Evolutionary conservation across 2,113 vertebrate genomes (phyloP).

Genomic region (Lepus europaeus): DNA sequence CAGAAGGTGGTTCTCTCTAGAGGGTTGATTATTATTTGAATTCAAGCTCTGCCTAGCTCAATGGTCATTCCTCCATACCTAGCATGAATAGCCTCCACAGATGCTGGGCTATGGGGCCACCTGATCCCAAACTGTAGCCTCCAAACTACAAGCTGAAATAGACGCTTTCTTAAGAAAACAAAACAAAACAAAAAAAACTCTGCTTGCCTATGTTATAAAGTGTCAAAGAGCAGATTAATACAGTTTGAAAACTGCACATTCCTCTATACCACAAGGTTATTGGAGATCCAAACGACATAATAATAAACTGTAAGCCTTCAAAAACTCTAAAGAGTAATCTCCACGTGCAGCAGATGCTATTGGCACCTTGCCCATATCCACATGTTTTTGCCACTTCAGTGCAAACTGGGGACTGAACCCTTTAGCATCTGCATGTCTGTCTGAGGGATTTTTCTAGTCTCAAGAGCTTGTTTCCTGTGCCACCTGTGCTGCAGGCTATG

Average conservation of each 20-base stretch:
- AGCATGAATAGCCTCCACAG: too few species aligned
- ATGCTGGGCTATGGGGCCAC: too few species aligned
- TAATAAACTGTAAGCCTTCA: not conserved
- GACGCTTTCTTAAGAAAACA: too few species aligned
- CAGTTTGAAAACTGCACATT: not conserved
- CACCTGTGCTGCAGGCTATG: not conserved
- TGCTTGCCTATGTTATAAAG: too few species aligned
- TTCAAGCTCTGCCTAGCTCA: too few species aligned
- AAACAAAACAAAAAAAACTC: too few species aligned
- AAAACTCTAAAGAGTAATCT: conserved; percentile 9
- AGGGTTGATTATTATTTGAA: too few species aligned
- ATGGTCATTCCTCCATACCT: too few species aligned
- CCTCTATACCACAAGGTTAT: not conserved
- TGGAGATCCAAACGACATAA: not conserved
- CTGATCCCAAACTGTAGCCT: too few species aligned
- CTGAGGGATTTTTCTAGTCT: not conserved
- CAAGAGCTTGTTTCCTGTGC: not conserved
- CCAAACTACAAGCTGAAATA: too few species aligned
- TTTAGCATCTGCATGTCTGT: not conserved
- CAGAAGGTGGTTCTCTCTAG: too few species aligned
- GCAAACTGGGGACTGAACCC: not conserved
- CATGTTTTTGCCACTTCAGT: not conserved
- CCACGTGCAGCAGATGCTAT: not conserved
- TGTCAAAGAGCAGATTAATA: too few species aligned
- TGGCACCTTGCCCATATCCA: not conserved